Evolutionary conservation across 2,888 invertebrate species (phyloP).

Genomic region (Liopterus haemorrhoidalis): DNA sequence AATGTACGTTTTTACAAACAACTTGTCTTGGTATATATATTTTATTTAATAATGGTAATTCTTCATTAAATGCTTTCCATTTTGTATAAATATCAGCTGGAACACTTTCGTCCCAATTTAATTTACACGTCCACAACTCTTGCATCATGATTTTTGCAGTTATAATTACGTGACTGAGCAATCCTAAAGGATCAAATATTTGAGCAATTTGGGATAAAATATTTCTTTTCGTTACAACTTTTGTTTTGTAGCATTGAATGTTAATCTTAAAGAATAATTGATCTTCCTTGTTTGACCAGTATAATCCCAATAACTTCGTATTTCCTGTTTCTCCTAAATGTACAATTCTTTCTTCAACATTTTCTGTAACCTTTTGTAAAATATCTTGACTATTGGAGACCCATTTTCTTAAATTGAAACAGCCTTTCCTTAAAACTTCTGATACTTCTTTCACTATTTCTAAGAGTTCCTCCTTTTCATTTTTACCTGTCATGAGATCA

Average conservation of each 20-base stretch:
- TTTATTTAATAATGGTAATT: slow-evolving; percentile 5
- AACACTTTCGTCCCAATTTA: slow-evolving; percentile 15
- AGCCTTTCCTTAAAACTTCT: background rate
- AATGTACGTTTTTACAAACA: background rate
- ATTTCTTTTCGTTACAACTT: slow-evolving; percentile 6
- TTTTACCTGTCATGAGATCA: slow-evolving; percentile 2
- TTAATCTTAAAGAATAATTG: slow-evolving; percentile 19
- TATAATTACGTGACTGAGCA: slow-evolving; percentile 5
- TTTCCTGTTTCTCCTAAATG: slow-evolving; percentile 1
- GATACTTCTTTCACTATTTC: background rate
- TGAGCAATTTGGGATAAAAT: slow-evolving; percentile 11
- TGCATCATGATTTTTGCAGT: slow-evolving; percentile 15
- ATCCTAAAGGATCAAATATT: slow-evolving; percentile 26
- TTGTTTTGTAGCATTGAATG: slow-evolving; percentile 14
- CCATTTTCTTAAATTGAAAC: background rate
- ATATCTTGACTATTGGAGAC: slow-evolving; percentile 2
- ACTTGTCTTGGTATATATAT: slow-evolving; percentile 12
- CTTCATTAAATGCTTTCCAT: background rate
- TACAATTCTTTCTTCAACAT: no score
- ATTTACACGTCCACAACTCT: slow-evolving; percentile 12
- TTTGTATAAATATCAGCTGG: background rate
- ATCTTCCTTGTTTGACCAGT: slow-evolving; percentile 36
- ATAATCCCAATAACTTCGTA: slow-evolving; percentile 8
- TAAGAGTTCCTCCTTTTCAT: background rate
- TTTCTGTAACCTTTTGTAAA: background rate